Conservation (phyloP, 2,797 vertebrate species). For the Yasuhikotakia modesta region DNA sequence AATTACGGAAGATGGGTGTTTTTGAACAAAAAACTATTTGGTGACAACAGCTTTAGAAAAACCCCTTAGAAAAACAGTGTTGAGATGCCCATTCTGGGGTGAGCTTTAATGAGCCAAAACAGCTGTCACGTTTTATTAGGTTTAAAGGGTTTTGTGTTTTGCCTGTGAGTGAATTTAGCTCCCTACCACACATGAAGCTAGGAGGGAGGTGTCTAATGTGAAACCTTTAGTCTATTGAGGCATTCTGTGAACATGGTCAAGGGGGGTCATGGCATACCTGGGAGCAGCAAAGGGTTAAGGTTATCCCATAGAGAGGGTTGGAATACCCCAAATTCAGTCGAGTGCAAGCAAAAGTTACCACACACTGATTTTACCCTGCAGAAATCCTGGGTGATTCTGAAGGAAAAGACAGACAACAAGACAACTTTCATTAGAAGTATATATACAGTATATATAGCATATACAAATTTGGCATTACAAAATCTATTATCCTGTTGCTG, state of each 20-base stretch:
- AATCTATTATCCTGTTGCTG: too few relatives aligned
- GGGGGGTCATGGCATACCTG: constrained; percentile 23
- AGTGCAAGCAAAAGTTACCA: constrained; percentile 68
- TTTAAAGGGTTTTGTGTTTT: constrained; percentile 40
- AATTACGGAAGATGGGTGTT: constrained; percentile 2
- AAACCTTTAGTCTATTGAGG: constrained; percentile 51
- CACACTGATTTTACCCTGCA: constrained; percentile 64
- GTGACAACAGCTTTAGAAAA: not conserved
- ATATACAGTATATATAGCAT: not conserved
- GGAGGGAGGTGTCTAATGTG: constrained; percentile 25
- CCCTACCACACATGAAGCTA: constrained; percentile 38
- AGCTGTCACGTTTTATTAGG: constrained; percentile 46
- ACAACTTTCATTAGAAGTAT: not conserved
- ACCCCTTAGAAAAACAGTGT: constrained; percentile 3
- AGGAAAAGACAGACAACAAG: not conserved
- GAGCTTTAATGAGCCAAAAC: constrained; percentile 47
- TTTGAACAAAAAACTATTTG: constrained; percentile 6
- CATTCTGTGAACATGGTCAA: constrained; percentile 59
- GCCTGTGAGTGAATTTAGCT: constrained; percentile 38
- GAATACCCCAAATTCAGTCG: constrained; percentile 63
- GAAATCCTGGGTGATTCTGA: constrained; percentile 56
- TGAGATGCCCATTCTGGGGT: constrained; percentile 3
- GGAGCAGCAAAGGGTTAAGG: constrained; percentile 16
- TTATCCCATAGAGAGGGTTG: constrained; percentile 22
- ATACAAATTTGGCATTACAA: too few relatives aligned